Conservation (phyloP, 2,113 vertebrate species). For the Stomatorhinus ivindoensis region DNA sequence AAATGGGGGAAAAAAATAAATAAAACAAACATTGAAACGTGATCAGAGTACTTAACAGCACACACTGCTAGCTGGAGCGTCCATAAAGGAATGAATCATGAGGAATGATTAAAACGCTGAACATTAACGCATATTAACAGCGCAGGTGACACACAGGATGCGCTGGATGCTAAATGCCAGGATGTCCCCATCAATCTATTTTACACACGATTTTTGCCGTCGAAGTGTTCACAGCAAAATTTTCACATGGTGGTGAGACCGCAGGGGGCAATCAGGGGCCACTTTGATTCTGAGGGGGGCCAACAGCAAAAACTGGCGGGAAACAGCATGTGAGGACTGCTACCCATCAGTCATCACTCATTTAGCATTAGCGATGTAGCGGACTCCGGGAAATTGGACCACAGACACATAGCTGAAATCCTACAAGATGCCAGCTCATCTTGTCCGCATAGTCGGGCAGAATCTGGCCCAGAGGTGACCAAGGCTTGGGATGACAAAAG, state of each 20-base stretch:
- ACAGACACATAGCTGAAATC: background rate
- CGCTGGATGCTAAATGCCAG: background rate
- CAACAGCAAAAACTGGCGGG: background rate
- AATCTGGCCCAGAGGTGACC: background rate
- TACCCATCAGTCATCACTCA: background rate
- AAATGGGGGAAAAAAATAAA: background rate
- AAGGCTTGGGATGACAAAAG: background rate
- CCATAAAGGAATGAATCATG: background rate
- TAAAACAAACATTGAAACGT: background rate
- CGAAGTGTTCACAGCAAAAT: background rate
- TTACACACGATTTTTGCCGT: background rate
- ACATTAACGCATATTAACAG: background rate
- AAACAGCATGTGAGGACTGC: background rate
- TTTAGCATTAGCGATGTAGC: background rate
- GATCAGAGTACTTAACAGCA: background rate
- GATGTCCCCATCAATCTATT: background rate
- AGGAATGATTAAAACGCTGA: background rate
- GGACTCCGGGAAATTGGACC: background rate
- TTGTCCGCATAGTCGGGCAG: background rate
- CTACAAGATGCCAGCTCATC: background rate
- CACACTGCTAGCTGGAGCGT: background rate
- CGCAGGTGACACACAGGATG: background rate
- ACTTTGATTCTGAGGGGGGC: background rate
- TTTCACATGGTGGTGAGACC: background rate
- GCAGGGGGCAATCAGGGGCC: background rate